Conservation (phyloP, 2,113 vertebrate species). For the Oenanthe melanoleuca region DNA sequence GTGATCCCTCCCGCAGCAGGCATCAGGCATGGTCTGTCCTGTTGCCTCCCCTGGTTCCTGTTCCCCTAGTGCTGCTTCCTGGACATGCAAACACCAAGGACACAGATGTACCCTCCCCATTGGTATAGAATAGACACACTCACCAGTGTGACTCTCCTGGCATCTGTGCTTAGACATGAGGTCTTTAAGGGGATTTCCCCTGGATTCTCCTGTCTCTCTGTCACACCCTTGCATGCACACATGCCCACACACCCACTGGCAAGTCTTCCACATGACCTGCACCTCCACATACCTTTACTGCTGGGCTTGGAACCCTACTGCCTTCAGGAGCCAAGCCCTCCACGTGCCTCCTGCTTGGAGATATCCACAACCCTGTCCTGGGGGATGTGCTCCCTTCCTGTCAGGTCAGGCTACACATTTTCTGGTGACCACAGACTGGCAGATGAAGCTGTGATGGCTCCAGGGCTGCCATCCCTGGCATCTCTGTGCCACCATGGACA, state of each 20-base stretch:
- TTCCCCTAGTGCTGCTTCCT: background rate
- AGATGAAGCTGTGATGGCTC: rapidly evolving
- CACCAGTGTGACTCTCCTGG: background rate
- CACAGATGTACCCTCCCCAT: background rate
- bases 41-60: background rate
- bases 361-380: rapidly evolving
- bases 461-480: background rate
- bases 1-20: background rate
- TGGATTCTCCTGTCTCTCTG: background rate
- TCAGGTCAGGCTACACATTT: background rate
- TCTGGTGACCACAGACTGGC: background rate
- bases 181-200: background rate
- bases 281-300: rapidly evolving
- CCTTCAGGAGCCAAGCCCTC: background rate
- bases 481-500: no score
- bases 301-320: rapidly evolving
- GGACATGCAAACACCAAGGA: background rate
- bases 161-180: background rate
- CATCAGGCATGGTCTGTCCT: background rate
- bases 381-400: rapidly evolving
- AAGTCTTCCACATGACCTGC: background rate
- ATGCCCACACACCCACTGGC: no score
- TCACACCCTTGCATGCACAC: no score
- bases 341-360: background rate
- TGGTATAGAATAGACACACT: rapidly evolving